Evolutionary conservation across 1,140 invertebrate genomes (phyloP).

Genomic region (Drosophila dunni): DNA sequence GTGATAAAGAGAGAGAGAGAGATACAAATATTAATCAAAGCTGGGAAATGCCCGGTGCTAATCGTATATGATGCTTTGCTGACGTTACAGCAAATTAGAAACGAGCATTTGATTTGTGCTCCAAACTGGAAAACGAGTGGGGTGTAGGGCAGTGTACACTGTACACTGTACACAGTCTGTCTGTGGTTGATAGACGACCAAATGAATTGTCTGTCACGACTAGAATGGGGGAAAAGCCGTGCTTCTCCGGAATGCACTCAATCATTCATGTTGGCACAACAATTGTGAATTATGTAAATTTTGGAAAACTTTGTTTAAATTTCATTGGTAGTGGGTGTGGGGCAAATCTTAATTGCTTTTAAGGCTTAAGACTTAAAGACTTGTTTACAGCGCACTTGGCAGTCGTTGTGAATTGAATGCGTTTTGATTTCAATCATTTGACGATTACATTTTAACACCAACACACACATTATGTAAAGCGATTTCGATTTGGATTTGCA

Average conservation of each 20-base stretch:
- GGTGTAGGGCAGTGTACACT: not conserved
- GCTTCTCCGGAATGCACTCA: slow-evolving; percentile 48
- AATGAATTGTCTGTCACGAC: slow-evolving; percentile 54
- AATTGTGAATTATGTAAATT: slow-evolving; percentile 32
- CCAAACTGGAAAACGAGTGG: slow-evolving; percentile 16
- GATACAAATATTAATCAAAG: slow-evolving; percentile 51
- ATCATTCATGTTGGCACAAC: slow-evolving; percentile 48
- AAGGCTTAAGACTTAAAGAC: not conserved
- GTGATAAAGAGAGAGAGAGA: not conserved
- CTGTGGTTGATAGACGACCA: not conserved
- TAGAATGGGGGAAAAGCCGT: slow-evolving; percentile 17
- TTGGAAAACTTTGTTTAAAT: slow-evolving; percentile 3
- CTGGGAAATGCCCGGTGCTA: slow-evolving; percentile 49
- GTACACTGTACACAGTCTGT: not conserved
- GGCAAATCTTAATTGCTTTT: slow-evolving; percentile 10
- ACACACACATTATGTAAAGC: slow-evolving; percentile 57
- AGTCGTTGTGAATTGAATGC: slow-evolving; percentile 2
- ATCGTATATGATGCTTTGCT: slow-evolving; percentile 17
- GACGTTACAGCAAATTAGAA: slow-evolving; percentile 24
- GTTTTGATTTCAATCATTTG: slow-evolving; percentile 15
- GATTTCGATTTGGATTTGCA: slow-evolving; percentile 49
- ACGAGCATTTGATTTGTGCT: slow-evolving; percentile 9
- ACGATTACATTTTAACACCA: slow-evolving; percentile 38
- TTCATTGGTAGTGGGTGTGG: not conserved
- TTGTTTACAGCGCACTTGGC: slow-evolving; percentile 4